phyloP scores from a whole-genome alignment of 2,888 invertebrate species.

The Stramonita haemastoma region DNA sequence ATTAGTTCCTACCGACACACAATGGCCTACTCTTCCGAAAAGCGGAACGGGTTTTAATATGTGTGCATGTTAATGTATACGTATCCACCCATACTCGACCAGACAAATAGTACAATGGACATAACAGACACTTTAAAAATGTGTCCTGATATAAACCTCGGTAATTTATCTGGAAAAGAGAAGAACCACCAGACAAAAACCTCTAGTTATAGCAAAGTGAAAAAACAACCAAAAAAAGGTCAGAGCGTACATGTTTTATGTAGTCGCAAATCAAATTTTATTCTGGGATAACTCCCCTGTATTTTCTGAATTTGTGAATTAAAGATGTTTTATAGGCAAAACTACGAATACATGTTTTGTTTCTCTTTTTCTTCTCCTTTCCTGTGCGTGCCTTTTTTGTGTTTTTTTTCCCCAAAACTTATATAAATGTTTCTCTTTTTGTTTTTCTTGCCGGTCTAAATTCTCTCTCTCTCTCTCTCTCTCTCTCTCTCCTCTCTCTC shows the following conservation, averaged over 20 bases:
- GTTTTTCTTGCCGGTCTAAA: background rate
- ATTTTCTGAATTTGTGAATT: background rate
- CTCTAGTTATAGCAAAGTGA: too few relatives aligned
- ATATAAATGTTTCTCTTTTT: background rate
- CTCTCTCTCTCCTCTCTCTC: background rate
- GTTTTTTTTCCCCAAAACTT: background rate
- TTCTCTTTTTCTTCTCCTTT: background rate
- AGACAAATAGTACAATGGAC: too few relatives aligned
- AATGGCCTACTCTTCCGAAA: too few relatives aligned
- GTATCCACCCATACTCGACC: too few relatives aligned
- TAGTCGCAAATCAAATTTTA: conserved; percentile 10
- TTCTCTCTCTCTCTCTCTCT: background rate
- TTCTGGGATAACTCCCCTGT: background rate
- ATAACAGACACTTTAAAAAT: too few relatives aligned
- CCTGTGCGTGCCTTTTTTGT: background rate
- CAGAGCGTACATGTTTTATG: background rate
- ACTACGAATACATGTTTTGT: background rate
- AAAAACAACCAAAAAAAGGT: background rate
- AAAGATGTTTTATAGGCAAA: background rate
- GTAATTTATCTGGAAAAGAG: background rate
- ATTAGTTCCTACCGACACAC: too few relatives aligned
- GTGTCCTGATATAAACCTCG: background rate
- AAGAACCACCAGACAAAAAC: too few relatives aligned
- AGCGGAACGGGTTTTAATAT: too few relatives aligned
- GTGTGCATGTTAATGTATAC: too few relatives aligned